Evolutionary conservation across 2,113 vertebrate species (phyloP).

Genomic region (Callaeas wilsoni): DNA sequence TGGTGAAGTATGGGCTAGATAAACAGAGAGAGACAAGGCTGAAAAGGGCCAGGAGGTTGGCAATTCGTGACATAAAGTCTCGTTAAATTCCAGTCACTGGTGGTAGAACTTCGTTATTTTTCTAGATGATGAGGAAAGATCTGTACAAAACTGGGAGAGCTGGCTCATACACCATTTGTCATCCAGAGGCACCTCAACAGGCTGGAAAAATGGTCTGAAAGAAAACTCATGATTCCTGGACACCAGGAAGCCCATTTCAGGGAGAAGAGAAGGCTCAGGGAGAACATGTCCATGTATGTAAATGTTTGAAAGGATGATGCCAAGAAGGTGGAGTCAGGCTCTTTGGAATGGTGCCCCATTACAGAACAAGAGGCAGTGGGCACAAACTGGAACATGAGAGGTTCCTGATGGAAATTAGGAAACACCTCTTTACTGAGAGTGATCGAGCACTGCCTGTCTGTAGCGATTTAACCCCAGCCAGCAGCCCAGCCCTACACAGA

Average conservation of each 20-base stretch:
- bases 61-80: rapidly evolving
- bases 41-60: neutral
- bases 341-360: neutral
- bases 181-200: neutral
- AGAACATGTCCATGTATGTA: neutral
- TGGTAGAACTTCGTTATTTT: neutral
- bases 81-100: neutral
- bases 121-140: neutral
- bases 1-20: too few species aligned
- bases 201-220: neutral
- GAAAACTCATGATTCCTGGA: neutral
- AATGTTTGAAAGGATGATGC: neutral
- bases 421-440: neutral
- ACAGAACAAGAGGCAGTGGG: too few species aligned
- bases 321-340: neutral
- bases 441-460: neutral
- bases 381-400: neutral
- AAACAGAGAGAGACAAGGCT: neutral
- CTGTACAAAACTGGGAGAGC: neutral
- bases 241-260: neutral
- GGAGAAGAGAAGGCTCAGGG: neutral
- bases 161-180: neutral
- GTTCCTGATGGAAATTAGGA: neutral
- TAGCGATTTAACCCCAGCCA: neutral
- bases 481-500: neutral